phyloP scores from a whole-genome alignment of 2,888 invertebrate species.

The Oeneis ivallda region DNA sequence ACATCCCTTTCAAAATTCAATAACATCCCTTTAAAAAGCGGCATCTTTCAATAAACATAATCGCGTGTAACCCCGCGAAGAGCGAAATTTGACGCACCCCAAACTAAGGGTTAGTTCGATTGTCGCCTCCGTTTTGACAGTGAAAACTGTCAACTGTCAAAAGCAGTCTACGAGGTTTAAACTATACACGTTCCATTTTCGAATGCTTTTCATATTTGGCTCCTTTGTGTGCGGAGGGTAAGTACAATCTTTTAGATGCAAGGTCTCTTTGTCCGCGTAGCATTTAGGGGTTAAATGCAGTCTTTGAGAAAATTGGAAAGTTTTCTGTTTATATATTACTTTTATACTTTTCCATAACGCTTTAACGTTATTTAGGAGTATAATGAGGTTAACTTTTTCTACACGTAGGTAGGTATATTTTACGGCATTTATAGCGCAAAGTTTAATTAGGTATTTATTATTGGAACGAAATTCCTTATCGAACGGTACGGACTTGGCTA shows the following conservation, averaged over 20 bases:
- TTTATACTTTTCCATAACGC: neutral
- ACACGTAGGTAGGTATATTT: too few relatives aligned
- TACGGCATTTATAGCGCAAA: too few relatives aligned
- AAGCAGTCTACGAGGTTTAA: constrained; percentile 78
- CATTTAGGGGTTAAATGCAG: constrained; percentile 24
- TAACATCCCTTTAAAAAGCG: constrained; percentile 49
- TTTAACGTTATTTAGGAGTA: neutral
- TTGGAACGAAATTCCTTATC: too few relatives aligned
- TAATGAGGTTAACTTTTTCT: neutral
- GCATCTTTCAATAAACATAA: constrained; percentile 77
- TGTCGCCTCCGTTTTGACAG: constrained; percentile 69
- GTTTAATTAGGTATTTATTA: too few relatives aligned
- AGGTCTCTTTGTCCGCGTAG: constrained; percentile 17
- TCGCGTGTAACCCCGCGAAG: constrained; percentile 63
- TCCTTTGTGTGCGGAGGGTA: constrained; percentile 55
- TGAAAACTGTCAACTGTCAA: constrained; percentile 81
- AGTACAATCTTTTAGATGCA: constrained; percentile 50
- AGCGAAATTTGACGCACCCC: constrained; percentile 72
- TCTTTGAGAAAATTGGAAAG: constrained; percentile 17
- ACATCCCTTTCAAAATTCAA: constrained; percentile 63
- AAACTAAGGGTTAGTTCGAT: constrained; percentile 62
- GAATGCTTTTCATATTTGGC: constrained; percentile 66
- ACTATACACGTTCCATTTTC: constrained; percentile 69
- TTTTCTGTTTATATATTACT: constrained; percentile 5
- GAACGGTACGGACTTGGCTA: too few relatives aligned